Base-by-base conservation (phyloP, 2,888 invertebrate species). In the Pherbina coryleti region DNA sequence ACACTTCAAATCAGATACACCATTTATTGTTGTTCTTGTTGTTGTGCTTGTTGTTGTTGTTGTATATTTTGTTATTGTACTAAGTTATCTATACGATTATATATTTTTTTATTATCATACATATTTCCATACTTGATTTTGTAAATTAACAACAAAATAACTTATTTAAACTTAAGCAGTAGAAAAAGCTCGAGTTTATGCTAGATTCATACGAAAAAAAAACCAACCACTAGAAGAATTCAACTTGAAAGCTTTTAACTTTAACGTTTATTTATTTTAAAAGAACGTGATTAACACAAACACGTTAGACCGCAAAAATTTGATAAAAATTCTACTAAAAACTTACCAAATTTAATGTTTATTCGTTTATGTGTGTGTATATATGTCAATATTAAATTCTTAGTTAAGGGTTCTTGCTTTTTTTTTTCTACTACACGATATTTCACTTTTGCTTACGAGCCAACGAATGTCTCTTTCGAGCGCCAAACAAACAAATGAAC, bases 61-160 rank as follows among this genome's bases (percentile, higher is more conserved):
- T 78, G 62, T 66, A 34, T 25, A 73, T 57, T 60, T 76, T 81
- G 79, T 78, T 82, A 78, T 82, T 80, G 75, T 76, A 82, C 81
- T 82, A 72, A 82, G 78, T 82, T 82, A 82, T 82, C 80, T 82
- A 79, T 79, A 80, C 79, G 74, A 79, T 80, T 79, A 66, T 79
- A 76, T 70, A 53, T 79, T 79, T 80, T 79, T 67, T 78, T 79
- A 69, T 80, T 78, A 37, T 74, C 71, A 70, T 72, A 76, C 76
- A 76, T 81, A 75, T 80, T 79, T 77, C 9, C n/a, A n/a, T 60
- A 19, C 19, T 22, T 25, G 17, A 73, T 73, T 70, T 53, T 51
- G 37, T 51, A 69, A 49, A 69, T 69, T 69, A 69, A 66, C 5
- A 28, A 62, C 25, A 69, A 69, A 44, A 69, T 44, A 67, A 19